phyloP scores from a whole-genome alignment of 1,140 invertebrate species.

The Pantala flavescens region DNA sequence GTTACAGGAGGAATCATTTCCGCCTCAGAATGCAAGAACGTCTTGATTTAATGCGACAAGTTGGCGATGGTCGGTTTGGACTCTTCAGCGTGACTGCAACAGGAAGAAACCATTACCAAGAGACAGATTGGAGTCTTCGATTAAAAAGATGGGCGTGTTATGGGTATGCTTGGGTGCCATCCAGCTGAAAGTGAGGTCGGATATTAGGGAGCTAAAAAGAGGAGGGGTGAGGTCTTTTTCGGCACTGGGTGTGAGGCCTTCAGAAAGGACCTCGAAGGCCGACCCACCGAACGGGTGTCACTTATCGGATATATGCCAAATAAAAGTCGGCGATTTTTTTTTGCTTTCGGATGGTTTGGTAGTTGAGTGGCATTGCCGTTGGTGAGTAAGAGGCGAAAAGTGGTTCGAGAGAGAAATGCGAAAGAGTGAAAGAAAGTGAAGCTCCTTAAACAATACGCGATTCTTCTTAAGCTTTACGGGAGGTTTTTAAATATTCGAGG shows the following conservation, averaged over 20 bases:
- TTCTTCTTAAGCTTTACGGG: no score
- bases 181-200: neutral
- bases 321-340: neutral
- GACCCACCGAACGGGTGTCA: neutral
- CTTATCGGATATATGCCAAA: neutral
- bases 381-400: no score
- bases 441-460: no score
- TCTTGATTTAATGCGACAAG: constrained; percentile 1
- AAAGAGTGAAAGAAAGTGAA: no score
- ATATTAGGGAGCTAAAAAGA: neutral
- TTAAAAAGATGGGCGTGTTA: constrained; percentile 9
- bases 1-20: neutral
- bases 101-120: neutral
- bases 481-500: no score
- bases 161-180: neutral
- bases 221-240: neutral
- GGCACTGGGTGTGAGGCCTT: no score
- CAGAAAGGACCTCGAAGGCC: neutral
- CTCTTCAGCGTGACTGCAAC: neutral
- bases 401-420: no score
- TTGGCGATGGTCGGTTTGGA: neutral
- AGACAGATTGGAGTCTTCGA: constrained; percentile 8
- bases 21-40: neutral
- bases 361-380: no score
- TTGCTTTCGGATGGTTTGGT: no score